Evolutionary conservation across 2,113 vertebrate genomes (phyloP).

Genomic region (Potamarius usumacintae): DNA sequence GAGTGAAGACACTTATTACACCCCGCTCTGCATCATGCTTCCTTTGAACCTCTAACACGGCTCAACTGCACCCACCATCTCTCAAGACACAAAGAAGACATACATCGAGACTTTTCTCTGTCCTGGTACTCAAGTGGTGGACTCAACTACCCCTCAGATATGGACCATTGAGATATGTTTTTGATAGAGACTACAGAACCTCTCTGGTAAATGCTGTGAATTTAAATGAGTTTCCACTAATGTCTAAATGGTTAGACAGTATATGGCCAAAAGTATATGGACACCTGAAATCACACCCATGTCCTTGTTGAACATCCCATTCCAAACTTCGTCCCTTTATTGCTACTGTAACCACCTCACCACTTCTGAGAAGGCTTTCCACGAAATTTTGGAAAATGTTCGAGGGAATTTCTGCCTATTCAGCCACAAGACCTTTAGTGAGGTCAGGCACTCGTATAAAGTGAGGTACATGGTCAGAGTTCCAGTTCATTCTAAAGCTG

Average conservation of each 20-base stretch:
- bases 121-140: background rate
- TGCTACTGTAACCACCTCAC: no score
- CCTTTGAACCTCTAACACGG: background rate
- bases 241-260: background rate
- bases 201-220: background rate
- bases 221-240: background rate
- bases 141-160: background rate
- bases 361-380: no score
- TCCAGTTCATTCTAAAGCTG: background rate
- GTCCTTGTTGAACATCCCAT: no score
- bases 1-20: background rate
- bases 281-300: no score
- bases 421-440: background rate
- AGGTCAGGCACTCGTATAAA: background rate
- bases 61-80: background rate
- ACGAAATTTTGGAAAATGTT: no score
- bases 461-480: background rate
- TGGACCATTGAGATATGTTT: background rate
- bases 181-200: background rate
- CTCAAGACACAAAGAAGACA: background rate
- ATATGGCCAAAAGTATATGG: no score
- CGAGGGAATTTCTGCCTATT: background rate
- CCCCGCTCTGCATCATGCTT: background rate
- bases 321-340: no score
- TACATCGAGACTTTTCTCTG: background rate